phyloP scores from a whole-genome alignment of 2,113 vertebrate genomes.

The Perognathus longimembris region DNA sequence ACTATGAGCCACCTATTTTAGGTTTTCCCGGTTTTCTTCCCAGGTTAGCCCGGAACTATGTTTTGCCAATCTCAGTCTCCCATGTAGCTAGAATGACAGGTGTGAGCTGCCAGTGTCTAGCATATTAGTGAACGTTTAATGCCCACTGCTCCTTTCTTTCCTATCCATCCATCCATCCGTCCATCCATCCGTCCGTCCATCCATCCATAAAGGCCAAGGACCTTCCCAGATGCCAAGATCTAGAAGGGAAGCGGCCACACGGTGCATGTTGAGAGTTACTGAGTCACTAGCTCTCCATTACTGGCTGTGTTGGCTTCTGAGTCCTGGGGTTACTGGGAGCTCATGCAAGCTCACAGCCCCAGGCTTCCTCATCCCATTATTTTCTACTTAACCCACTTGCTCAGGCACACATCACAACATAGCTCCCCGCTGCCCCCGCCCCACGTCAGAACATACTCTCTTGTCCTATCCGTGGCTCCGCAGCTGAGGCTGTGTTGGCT shows the following conservation, averaged over 20 bases:
- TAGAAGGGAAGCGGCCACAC: neutral
- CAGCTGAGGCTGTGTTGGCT: neutral
- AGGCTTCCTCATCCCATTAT: accelerated
- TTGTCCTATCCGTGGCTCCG: neutral
- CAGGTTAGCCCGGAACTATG: too few relatives aligned
- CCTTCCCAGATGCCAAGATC: neutral
- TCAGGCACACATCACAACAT: accelerated
- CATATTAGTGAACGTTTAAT: too few relatives aligned
- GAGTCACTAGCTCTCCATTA: accelerated
- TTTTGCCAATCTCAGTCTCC: too few relatives aligned
- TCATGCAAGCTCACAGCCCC: neutral
- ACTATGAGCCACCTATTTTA: too few relatives aligned
- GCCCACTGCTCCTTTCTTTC: neutral
- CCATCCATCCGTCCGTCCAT: neutral
- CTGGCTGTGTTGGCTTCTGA: accelerated
- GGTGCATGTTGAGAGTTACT: accelerated
- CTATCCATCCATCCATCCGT: neutral
- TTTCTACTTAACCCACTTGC: neutral
- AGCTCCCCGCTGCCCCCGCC: too few relatives aligned
- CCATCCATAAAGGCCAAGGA: neutral
- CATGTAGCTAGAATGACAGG: too few relatives aligned
- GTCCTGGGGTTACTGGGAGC: neutral
- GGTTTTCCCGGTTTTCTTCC: too few relatives aligned
- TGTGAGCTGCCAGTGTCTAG: too few relatives aligned
- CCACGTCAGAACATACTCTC: accelerated